Evolutionary conservation across 2,888 invertebrate genomes (phyloP), one percentile per base, ranked within the genome.

Genomic region (Thecophora atra): DNA sequence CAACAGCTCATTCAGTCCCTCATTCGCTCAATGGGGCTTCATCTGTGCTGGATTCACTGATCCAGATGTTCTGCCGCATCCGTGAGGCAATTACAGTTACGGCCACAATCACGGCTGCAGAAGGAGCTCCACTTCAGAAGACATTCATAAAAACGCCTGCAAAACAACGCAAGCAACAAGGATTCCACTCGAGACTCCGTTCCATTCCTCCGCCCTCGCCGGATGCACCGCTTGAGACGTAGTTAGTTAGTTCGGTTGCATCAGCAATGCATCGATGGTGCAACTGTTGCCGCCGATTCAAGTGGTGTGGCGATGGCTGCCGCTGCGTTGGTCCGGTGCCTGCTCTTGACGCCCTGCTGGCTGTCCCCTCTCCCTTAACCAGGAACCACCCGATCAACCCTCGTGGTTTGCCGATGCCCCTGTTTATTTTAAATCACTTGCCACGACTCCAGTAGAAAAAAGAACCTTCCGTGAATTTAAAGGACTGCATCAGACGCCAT

Each of bases 251-350:
- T 58, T 42, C 26, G 26, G 24, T 58, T 66, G n/a, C 56, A 42
- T 42, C 44, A 42, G 56, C 37, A 58, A 68, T 44, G 42, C 68
- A 58, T 68, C 68, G 58, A 68, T 68, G 19, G 58, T 58, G 68
- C 68, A 68, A 68, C 68, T 58, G 68, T 68, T 68, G 68, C 68
- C 56, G 26, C 56, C 37, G 44, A 56, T 37, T 68, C 56, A 24
- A 67, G 67, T 37, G 56, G 17, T 58, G n/a, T n/a, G n/a, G n/a
- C n/a, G n/a, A n/a, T n/a, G n/a, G 68, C 37, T 26, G 6, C 58
- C 44, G 37, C 24, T 42, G 8, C 19, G 42, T 42, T 42, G 21
- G 19, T n/a, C 54, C 28, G 37, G 37, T 42, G n/a, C 11, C 21
- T 37, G 21, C 54, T 54, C 15, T 37, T 1, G n/a, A n/a, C 24